Evolutionary conservation across 2,113 vertebrate genomes (phyloP).

Genomic region (Corapipo altera): DNA sequence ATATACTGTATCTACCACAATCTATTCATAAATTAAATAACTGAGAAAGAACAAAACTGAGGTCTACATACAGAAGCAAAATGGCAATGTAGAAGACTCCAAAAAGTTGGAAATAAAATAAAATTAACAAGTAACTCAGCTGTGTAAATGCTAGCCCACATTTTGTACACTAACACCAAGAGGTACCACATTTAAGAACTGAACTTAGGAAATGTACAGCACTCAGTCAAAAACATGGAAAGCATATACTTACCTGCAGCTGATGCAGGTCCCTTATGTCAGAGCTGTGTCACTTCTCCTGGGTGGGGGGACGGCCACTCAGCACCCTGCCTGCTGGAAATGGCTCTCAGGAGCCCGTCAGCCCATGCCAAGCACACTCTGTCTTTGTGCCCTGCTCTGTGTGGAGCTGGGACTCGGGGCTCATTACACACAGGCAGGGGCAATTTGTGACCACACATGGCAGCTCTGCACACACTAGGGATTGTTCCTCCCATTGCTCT

Average conservation of each 20-base stretch:
- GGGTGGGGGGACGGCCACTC: accelerated
- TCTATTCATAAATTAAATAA: neutral
- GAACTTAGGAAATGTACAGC: neutral
- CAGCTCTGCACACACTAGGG: neutral
- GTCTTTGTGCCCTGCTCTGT: neutral
- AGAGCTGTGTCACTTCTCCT: neutral
- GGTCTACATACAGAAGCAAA: neutral
- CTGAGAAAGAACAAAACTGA: neutral
- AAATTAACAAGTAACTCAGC: neutral
- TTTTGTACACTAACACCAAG: neutral
- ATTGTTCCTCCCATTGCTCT: neutral
- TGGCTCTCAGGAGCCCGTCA: neutral
- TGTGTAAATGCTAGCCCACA: neutral
- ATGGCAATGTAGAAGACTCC: neutral
- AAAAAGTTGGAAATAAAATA: neutral
- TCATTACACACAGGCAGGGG: neutral
- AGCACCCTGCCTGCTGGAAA: neutral
- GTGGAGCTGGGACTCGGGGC: accelerated
- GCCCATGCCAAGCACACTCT: neutral
- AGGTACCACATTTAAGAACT: neutral
- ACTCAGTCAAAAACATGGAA: neutral
- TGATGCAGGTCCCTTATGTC: neutral
- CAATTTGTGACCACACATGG: neutral
- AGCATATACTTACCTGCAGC: constrained; percentile 69
- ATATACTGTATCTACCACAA: neutral